Evolutionary conservation across 2,113 vertebrate genomes (phyloP).

Genomic region (Ictidomys tridecemlineatus): DNA sequence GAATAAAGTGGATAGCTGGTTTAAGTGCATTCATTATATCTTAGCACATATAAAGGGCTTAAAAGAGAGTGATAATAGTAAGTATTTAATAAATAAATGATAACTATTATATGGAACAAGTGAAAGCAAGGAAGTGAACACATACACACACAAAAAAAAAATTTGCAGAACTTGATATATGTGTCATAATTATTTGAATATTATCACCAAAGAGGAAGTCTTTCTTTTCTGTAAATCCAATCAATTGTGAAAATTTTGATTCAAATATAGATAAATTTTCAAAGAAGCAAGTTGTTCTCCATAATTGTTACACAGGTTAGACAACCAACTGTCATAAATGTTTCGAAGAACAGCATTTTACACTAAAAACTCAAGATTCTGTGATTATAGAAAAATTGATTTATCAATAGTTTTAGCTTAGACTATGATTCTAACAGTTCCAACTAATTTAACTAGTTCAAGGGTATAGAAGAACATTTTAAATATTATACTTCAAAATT

Average conservation of each 20-base stretch:
- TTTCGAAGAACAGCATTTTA: slow-evolving; percentile 18
- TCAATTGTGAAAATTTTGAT: neutral
- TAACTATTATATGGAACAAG: neutral
- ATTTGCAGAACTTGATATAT: neutral
- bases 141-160: neutral
- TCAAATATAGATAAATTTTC: neutral
- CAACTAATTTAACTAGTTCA: neutral
- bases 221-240: slow-evolving; percentile 14
- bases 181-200: neutral
- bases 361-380: slow-evolving; percentile 19
- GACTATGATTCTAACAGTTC: neutral
- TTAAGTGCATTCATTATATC: too few species aligned
- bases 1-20: too few species aligned
- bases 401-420: slow-evolving; percentile 25
- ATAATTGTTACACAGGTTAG: neutral
- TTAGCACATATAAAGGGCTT: neutral
- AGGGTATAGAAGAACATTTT: neutral
- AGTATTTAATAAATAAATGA: neutral
- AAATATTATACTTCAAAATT: slow-evolving; percentile 31
- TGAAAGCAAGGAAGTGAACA: neutral
- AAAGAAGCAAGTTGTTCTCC: neutral
- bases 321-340: neutral
- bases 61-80: neutral
- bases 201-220: neutral
- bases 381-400: neutral